These are phyloP conservation scores for Paedocypris sp. DNA, from an alignment of 2,113 vertebrate species.

Conservation along the genomic window DNA sequence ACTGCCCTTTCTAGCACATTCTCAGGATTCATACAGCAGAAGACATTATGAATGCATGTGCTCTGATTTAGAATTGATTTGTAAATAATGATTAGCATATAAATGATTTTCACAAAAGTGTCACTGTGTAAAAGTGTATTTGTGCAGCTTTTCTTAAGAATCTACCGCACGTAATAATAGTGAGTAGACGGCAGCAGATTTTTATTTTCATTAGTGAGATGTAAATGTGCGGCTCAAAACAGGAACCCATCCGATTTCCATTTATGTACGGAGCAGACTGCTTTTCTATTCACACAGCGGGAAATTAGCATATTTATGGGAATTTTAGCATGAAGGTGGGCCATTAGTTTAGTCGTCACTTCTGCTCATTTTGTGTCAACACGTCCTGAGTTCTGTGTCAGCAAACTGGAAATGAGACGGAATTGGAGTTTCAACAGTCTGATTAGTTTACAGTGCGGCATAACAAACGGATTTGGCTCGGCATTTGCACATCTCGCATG, in stretches of 20 bases:
- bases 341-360: constrained; percentile 38
- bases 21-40: not conserved
- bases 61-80: not conserved
- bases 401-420: constrained; percentile 26
- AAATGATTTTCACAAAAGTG: not conserved
- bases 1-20: not conserved
- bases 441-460: constrained; percentile 31
- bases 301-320: constrained; percentile 42
- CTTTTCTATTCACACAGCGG: constrained; percentile 1
- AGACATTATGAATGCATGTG: not conserved
- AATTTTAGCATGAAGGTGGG: constrained; percentile 43
- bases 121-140: too few relatives aligned
- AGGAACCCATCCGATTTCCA: not conserved
- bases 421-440: constrained; percentile 35
- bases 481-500: constrained; percentile 25
- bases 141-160: not conserved
- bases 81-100: not conserved
- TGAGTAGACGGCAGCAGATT: not conserved
- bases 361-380: constrained; percentile 16
- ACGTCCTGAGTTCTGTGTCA: not conserved
- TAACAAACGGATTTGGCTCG: constrained; percentile 33
- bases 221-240: not conserved
- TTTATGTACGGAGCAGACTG: not conserved
- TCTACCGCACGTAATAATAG: not conserved
- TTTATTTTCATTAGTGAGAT: not conserved